Conservation (phyloP, 2,888 invertebrate species). For the Sminthurides aquaticus region DNA sequence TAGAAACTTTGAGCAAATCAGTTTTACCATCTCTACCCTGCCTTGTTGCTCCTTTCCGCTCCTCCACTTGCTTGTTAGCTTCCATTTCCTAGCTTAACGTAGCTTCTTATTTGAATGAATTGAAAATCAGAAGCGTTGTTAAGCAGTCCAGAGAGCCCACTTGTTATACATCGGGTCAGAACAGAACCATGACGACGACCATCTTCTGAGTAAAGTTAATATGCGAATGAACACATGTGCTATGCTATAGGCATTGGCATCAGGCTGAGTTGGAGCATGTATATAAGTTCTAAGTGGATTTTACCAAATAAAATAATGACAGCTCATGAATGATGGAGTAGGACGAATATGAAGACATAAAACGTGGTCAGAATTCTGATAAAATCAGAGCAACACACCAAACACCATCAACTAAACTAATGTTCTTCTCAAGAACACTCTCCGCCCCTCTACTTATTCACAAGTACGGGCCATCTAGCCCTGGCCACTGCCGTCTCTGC, state of each 20-base stretch:
- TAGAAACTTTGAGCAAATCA: too few relatives aligned
- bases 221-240: too few relatives aligned
- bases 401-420: background rate
- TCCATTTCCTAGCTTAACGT: too few relatives aligned
- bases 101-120: background rate
- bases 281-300: background rate
- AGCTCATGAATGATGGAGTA: slow-evolving; percentile 5
- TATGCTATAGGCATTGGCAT: too few relatives aligned
- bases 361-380: slow-evolving; percentile 4
- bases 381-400: background rate
- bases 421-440: background rate
- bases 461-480: too few relatives aligned
- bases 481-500: too few relatives aligned
- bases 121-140: background rate
- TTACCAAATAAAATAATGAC: background rate
- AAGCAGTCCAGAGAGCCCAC: background rate
- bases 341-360: slow-evolving; percentile 9
- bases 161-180: background rate
- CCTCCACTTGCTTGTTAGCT: too few relatives aligned
- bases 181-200: background rate
- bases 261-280: too few relatives aligned
- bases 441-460: background rate
- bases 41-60: too few relatives aligned
- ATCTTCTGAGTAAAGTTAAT: too few relatives aligned
- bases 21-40: too few relatives aligned